Base-by-base conservation (phyloP, 2,888 invertebrate species). In the Meghimatium bilineatum region DNA sequence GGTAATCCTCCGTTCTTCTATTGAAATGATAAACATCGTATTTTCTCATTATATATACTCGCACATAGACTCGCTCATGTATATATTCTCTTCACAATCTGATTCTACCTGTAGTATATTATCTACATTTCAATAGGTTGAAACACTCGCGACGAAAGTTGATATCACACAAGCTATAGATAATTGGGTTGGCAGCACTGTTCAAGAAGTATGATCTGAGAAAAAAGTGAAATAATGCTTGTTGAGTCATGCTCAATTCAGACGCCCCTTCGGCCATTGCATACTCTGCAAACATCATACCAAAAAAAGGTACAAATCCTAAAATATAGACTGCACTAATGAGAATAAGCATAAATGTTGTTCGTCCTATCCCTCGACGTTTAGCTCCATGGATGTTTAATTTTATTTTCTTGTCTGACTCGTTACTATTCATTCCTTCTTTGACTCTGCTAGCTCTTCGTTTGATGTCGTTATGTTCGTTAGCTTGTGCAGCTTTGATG, bases 321-420 rank as follows among this genome's bases (percentile, higher is more conserved):
- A 84, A 5, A 32, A 84, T 67, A 38, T 84, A 84, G 0, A 84
- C 84, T 8, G 80, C 84, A 32, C 80, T 84, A 32, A 84, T 84
- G 60, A 60, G 38, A 36, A 84, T 80, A n/a, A 84, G 72, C 84
- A 84, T 84, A 1, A 10, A n/a, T 0, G 84, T 84, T n/a, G 84
- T 84, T n/a, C 77, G 56, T 29, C 60, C 69, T 1, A 83, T 29
- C 14, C 71, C 78, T 32, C 78, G 83, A 23, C 63, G 63, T 56
- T 67, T 69, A 38, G n/a, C 44, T 32, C 60, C n/a, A 12, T 56
- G 67, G 20, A 10, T 60, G 36, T 34, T 29, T 23, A 81, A 3
- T 63, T 44, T 36, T 0, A 56, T 20, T 29, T 29, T 36, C 17
- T 26, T 56, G 14, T 26, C 60, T 8, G 67, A n/a, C 26, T 76